A percentile compares a stretch with the other conserved stretches of the same genome.
These are phyloP conservation scores for Blennius ocellaris DNA, from an alignment of 2,113 vertebrate species.

Conservation along the genomic window DNA sequence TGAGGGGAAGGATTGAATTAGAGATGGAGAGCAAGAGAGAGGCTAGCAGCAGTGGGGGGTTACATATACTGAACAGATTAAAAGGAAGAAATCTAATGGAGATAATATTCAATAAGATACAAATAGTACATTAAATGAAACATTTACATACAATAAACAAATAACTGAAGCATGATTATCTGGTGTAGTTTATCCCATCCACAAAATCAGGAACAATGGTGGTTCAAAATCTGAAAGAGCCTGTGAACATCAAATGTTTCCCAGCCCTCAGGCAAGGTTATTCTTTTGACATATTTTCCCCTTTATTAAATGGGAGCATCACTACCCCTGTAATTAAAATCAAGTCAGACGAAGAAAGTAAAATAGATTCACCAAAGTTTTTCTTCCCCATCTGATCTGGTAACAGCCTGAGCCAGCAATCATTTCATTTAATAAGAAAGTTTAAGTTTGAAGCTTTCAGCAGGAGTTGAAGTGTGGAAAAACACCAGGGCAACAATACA, in stretches of 20 bases:
- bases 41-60: neutral
- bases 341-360: constrained; percentile 6
- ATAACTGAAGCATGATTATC: no score
- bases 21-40: neutral
- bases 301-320: neutral
- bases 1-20: neutral
- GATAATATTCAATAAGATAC: no score
- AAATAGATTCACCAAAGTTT: no score
- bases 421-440: constrained; percentile 8
- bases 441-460: constrained; percentile 7
- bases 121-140: no score
- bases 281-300: constrained; percentile 10
- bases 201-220: constrained; percentile 15
- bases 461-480: constrained; percentile 1
- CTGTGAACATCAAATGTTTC: constrained; percentile 21
- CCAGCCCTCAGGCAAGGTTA: neutral
- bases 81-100: neutral
- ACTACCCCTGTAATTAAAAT: constrained; percentile 16
- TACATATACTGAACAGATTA: neutral
- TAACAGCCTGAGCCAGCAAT: constrained; percentile 5
- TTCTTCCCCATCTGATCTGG: neutral
- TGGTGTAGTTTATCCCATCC: no score
- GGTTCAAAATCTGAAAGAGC: constrained; percentile 30
- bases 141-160: no score
- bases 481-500: neutral